Percentiles rank a stretch among this genome's conserved stretches.
These are phyloP conservation scores for Pangasius sanitwongsei DNA, from an alignment of 2,797 vertebrate species.

Conservation along the genomic window DNA sequence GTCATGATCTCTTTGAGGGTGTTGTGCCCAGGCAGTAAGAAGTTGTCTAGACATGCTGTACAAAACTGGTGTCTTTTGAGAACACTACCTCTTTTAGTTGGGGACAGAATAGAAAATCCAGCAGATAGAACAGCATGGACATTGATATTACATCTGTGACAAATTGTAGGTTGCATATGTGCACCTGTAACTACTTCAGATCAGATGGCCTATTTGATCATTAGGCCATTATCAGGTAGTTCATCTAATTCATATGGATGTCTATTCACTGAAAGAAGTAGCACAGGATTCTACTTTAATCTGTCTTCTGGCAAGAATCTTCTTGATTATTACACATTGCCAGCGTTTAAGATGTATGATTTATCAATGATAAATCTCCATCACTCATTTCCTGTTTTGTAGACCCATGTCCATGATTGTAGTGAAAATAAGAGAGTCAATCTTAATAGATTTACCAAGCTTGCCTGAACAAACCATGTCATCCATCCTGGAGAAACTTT, in stretches of 20 bases:
- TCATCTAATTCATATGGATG: not conserved
- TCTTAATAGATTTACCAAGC: too few species aligned
- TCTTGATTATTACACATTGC: slow-evolving; percentile 5
- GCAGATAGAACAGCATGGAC: not conserved
- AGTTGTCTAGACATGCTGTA: slow-evolving; percentile 6
- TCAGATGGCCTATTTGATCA: not conserved
- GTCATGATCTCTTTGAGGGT: not conserved
- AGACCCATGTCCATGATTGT: too few species aligned
- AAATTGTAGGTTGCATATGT: not conserved
- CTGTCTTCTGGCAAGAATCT: not conserved
- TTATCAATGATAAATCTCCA: not conserved
- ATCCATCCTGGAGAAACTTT: slow-evolving; percentile 15
- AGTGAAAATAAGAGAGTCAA: too few species aligned
- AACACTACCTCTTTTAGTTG: not conserved
- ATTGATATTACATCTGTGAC: not conserved
- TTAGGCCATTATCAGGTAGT: slow-evolving; percentile 29
- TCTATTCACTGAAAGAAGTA: slow-evolving; percentile 23
- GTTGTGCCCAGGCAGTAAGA: not conserved
- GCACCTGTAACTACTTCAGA: not conserved
- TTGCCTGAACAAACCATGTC: slow-evolving; percentile 6
- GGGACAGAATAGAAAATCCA: not conserved
- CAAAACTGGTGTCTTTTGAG: slow-evolving; percentile 13
- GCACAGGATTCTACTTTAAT: not conserved
- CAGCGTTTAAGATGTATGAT: not conserved
- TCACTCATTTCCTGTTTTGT: not conserved